Conservation (phyloP, 2,888 invertebrate genomes). For the Chrysomela aeneicollis region DNA sequence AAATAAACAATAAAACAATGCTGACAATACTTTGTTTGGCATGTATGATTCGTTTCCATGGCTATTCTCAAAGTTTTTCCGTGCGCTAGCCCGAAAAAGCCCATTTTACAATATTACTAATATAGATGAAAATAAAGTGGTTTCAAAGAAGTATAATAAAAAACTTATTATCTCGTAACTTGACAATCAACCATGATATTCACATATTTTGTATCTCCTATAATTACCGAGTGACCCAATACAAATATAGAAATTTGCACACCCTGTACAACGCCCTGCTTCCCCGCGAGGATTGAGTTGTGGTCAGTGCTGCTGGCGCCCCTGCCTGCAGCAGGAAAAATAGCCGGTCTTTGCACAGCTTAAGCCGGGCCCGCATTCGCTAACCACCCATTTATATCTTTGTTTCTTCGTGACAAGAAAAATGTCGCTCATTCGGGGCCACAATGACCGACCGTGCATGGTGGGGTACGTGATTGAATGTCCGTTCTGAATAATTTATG, state of each 20-base stretch:
- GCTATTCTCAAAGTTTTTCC: too few species aligned
- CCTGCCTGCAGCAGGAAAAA: constrained; percentile 43
- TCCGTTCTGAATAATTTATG: constrained; percentile 12
- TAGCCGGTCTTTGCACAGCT: constrained; percentile 47
- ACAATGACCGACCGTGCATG: constrained; percentile 44
- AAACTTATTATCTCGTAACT: too few species aligned
- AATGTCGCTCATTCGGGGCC: constrained; percentile 33
- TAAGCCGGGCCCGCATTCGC: constrained; percentile 49
- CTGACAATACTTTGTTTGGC: too few species aligned
- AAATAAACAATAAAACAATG: too few species aligned
- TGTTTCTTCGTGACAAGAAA: constrained; percentile 37
- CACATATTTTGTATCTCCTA: too few species aligned
- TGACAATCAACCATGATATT: too few species aligned
- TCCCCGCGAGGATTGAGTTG: neutral
- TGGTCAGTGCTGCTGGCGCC: constrained; percentile 39
- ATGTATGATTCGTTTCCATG: too few species aligned
- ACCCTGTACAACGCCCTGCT: constrained; percentile 11
- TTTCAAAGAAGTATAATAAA: too few species aligned
- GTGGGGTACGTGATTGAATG: constrained; percentile 16
- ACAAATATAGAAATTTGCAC: too few species aligned
- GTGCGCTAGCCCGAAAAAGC: too few species aligned
- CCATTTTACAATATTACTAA: too few species aligned
- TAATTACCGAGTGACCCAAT: neutral
- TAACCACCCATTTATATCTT: constrained; percentile 47
- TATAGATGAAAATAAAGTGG: too few species aligned